These are phyloP conservation scores for Proisotoma minuta DNA, from an alignment of 2,888 invertebrate species.

Conservation along the genomic window DNA sequence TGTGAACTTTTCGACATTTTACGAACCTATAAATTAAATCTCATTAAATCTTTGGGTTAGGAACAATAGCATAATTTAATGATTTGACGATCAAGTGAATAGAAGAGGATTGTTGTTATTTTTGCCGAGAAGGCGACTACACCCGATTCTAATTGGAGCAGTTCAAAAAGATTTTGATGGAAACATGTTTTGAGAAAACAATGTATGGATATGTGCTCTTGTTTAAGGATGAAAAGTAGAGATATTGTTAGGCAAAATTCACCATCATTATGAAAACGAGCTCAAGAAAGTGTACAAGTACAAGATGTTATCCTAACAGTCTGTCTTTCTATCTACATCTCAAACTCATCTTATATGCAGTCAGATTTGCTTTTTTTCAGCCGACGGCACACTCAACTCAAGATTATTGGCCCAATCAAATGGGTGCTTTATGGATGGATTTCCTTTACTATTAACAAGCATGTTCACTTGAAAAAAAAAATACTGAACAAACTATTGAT, in stretches of 20 bases:
- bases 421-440: conserved; percentile 43
- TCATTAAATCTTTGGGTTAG: conserved; percentile 40
- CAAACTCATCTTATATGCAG: background rate
- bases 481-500: too few relatives aligned
- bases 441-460: too few relatives aligned
- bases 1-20: conserved; percentile 18
- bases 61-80: too few relatives aligned
- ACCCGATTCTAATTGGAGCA: too few relatives aligned
- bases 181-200: background rate
- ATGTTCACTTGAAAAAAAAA: too few relatives aligned
- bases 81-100: too few relatives aligned
- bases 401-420: conserved; percentile 47
- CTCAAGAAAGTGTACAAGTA: conserved; percentile 5
- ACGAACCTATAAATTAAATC: conserved; percentile 44
- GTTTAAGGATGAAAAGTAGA: conserved; percentile 7
- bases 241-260: conserved; percentile 9
- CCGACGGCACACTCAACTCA: conserved; percentile 26
- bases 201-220: background rate
- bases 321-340: background rate
- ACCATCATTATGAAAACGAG: conserved; percentile 17
- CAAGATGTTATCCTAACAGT: conserved; percentile 1
- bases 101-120: too few relatives aligned
- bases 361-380: conserved; percentile 8
- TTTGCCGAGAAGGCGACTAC: too few relatives aligned
- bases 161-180: background rate